A percentile compares a stretch with the other conserved stretches of the same genome.
Conservation (phyloP, 2,888 invertebrate genomes). For the Rhagonycha fulva region DNA sequence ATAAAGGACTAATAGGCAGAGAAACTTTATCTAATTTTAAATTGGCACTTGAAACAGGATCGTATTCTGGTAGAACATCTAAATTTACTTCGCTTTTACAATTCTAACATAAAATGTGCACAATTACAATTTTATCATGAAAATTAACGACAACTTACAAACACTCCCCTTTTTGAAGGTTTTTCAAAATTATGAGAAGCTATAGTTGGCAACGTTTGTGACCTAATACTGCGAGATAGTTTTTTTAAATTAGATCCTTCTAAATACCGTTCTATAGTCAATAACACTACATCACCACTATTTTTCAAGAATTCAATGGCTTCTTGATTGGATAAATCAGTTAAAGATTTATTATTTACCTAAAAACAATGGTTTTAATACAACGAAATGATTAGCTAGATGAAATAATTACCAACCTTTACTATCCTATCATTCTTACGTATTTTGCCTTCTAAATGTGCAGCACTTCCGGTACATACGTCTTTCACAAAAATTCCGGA, state of each 20-base stretch:
- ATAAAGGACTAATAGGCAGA: background rate
- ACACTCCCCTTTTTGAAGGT: background rate
- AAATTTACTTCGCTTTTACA: background rate
- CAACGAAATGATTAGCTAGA: background rate
- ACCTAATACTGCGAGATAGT: background rate
- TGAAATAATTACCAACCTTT: constrained; percentile 59
- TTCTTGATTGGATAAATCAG: constrained; percentile 92
- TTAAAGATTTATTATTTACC: constrained; percentile 86
- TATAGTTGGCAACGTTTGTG: background rate
- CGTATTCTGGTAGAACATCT: background rate
- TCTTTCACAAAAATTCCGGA: constrained; percentile 99
- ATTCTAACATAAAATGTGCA: background rate
- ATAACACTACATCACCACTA: constrained; percentile 73
- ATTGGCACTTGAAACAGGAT: background rate
- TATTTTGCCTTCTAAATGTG: constrained; percentile 88
- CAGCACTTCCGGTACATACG: constrained; percentile 95
- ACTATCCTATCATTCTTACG: constrained; percentile 96
- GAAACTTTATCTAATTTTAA: background rate
- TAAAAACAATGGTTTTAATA: constrained; percentile 28
- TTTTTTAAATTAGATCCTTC: constrained; percentile 84
- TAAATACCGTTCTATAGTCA: constrained; percentile 77
- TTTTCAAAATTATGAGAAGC: background rate
- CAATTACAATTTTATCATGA: constrained; percentile 50
- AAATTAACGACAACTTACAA: background rate
- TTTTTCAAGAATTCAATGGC: constrained; percentile 87